Evolutionary conservation across 2,888 invertebrate species (phyloP).

Genomic region (Pseudococcus longispinus): DNA sequence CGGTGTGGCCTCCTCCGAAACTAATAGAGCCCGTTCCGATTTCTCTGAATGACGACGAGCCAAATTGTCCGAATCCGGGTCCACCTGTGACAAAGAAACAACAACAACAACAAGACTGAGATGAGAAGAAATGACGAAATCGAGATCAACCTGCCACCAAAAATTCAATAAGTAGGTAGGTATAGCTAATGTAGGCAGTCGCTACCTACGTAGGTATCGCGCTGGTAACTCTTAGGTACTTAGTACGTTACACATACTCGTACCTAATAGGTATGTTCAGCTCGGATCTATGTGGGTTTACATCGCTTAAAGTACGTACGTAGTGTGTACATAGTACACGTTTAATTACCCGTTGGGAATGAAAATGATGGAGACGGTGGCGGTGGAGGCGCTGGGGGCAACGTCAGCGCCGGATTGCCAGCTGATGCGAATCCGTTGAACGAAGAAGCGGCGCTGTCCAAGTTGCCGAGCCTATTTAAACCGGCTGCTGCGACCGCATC

Average conservation of each 20-base stretch:
- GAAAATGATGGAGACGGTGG: not conserved
- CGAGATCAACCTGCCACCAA: no score
- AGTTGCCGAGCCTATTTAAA: not conserved
- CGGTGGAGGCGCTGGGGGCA: not conserved
- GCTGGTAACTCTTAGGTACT: no score
- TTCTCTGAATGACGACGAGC: not conserved
- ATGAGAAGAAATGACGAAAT: no score
- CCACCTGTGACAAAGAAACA: not conserved
- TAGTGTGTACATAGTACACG: not conserved
- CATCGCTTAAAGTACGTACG: no score
- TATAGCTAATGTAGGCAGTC: no score
- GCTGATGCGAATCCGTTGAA: not conserved
- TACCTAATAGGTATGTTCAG: no score
- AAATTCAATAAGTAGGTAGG: no score
- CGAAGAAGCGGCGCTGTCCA: not conserved
- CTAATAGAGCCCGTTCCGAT: not conserved
- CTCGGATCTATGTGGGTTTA: no score
- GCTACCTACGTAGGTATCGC: not conserved
- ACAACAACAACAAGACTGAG: no score
- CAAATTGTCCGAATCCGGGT: not conserved
- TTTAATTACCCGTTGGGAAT: not conserved
- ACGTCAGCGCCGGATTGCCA: not conserved
- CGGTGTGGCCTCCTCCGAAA: constrained; percentile 26
- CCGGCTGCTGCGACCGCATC: not conserved
- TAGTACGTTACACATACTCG: not conserved